A percentile compares a stretch with the other conserved stretches of the same genome.
These are phyloP conservation scores for Nomada lathburiana DNA, from an alignment of 2,888 invertebrate species.

Conservation along the genomic window DNA sequence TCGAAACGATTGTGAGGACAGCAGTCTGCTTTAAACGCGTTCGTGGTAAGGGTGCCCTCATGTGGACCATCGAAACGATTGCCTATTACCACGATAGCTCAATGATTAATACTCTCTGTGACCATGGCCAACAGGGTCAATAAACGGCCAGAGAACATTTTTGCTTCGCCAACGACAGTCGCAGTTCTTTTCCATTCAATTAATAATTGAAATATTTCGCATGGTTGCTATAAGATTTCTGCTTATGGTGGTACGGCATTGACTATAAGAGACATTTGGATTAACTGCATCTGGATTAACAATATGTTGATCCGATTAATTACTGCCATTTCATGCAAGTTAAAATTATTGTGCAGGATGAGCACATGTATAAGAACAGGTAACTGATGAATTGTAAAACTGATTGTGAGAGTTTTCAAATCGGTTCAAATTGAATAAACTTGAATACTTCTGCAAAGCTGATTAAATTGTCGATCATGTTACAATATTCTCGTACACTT, in stretches of 20 bases:
- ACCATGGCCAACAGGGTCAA: slow-evolving; percentile 31
- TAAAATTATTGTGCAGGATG: too few relatives aligned
- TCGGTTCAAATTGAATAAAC: too few relatives aligned
- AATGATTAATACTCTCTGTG: slow-evolving; percentile 42
- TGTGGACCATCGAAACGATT: slow-evolving; percentile 30
- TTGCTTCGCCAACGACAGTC: slow-evolving; percentile 43
- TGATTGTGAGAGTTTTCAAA: too few relatives aligned
- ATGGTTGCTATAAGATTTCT: background rate
- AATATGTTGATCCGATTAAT: too few relatives aligned
- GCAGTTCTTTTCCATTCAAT: slow-evolving; percentile 15
- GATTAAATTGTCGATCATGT: too few relatives aligned
- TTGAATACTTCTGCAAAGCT: too few relatives aligned
- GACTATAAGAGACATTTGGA: too few relatives aligned
- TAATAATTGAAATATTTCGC: background rate
- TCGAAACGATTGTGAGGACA: slow-evolving; percentile 8
- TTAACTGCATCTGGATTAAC: too few relatives aligned
- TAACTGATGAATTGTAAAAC: too few relatives aligned
- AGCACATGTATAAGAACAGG: too few relatives aligned
- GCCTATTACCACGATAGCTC: slow-evolving; percentile 30
- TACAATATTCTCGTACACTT: too few relatives aligned
- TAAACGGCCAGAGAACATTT: slow-evolving; percentile 22
- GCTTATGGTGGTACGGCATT: background rate
- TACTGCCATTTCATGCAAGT: too few relatives aligned
- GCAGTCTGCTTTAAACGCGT: background rate
- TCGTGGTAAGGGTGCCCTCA: slow-evolving; percentile 17